Base-by-base conservation (phyloP, 2,888 invertebrate species). In the Dioctria linearis region DNA sequence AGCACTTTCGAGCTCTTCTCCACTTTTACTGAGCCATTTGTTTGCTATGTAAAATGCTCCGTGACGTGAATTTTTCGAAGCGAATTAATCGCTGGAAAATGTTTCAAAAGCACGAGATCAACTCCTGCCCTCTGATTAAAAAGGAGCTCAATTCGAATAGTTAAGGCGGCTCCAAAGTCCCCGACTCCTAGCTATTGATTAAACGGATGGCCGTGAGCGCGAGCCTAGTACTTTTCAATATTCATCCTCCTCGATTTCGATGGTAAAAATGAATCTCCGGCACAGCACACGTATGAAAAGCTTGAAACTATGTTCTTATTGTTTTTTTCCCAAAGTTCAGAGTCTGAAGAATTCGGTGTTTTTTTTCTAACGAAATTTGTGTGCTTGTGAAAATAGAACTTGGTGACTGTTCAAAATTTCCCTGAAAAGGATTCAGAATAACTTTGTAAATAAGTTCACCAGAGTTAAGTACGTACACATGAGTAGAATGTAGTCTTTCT, bases 1-100 rank as follows among this genome's bases (percentile, higher is more conserved):
- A 78, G 78, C 65, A 66, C 76, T 76, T 76, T 76, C 63, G 76
- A 76, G 76, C 76, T 76, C 76, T 63, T 76, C 76, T 76, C 76
- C 76, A 63, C 63, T 76, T 76, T 76, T 76, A 63, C 76, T 76
- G 76, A 76, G 51, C 76, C 76, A 76, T 76, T 76, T 76, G 76
- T 76, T 76, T 76, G 76, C 76, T 49, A 63, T 76, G 76, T 76
- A 76, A 63, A 76, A 63, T 63, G 63, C 49, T 76, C 49, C 76
- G 76, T 76, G 76, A 76, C 63, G 76, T 61, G 76, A 76, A 76
- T 76, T 76, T 76, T 76, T 76, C 76, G 76, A 63, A 63, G 76
- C 76, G 63, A 76, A 76, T 76, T 76, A 76, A 76, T 76, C 61
- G 76, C 39, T 63, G 63, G 63, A 61, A 76, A 76, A 73, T 63